These are phyloP conservation scores for Ametastegia equiseti DNA, from an alignment of 2,888 invertebrate genomes.

Conservation along the genomic window DNA sequence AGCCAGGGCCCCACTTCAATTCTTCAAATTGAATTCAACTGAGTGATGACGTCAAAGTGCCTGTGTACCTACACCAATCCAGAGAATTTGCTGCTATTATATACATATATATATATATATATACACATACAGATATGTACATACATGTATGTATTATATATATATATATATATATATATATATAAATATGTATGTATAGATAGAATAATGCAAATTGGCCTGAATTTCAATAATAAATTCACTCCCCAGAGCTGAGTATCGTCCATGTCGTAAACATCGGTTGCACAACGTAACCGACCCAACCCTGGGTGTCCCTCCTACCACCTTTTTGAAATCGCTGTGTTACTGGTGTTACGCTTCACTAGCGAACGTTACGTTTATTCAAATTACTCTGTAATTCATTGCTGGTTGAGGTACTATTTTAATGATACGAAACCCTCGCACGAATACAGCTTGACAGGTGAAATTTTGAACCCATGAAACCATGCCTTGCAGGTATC, in stretches of 20 bases:
- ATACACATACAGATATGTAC: not conserved
- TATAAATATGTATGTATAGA: not conserved
- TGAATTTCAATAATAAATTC: constrained; percentile 31
- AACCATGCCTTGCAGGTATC: no score
- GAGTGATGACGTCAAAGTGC: constrained; percentile 1
- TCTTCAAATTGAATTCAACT: not conserved
- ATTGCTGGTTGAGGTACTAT: constrained; percentile 10
- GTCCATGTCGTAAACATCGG: constrained; percentile 26
- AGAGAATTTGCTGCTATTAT: no score
- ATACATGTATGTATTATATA: no score
- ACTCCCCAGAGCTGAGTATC: constrained; percentile 19
- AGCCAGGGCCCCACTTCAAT: not conserved
- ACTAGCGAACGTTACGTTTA: constrained; percentile 17
- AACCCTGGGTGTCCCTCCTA: no score
- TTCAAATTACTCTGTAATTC: constrained; percentile 19
- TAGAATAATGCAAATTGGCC: constrained; percentile 15
- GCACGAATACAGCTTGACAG: not conserved
- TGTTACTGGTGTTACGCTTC: constrained; percentile 3
- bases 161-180: not conserved
- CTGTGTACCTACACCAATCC: not conserved
- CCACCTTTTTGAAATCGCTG: not conserved
- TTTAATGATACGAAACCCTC: constrained; percentile 14
- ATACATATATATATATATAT: not conserved
- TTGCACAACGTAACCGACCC: constrained; percentile 6
- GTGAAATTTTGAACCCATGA: no score